Percentiles rank a stretch among this genome's conserved stretches.
phyloP scores from a whole-genome alignment of 2,888 invertebrate species.

The Morpho deidamia region DNA sequence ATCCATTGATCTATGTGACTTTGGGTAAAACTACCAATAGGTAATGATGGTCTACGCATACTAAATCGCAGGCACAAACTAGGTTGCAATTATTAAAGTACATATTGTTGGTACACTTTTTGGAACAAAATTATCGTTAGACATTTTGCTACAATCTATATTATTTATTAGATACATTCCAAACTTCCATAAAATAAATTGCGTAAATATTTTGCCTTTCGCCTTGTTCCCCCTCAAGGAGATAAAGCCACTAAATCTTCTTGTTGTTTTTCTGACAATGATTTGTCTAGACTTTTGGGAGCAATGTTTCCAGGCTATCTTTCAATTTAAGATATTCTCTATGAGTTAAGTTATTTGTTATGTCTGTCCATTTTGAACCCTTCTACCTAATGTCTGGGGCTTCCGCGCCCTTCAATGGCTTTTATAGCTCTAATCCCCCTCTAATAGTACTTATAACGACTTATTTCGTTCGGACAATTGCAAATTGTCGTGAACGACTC shows the following conservation, averaged over 20 bases:
- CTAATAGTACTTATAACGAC: constrained; percentile 25
- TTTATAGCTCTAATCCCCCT: constrained; percentile 22
- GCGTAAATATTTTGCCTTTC: constrained; percentile 10
- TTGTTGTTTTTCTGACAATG: constrained; percentile 17
- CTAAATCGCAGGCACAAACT: too few relatives aligned
- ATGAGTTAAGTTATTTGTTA: constrained; percentile 9
- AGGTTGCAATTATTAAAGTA: too few relatives aligned
- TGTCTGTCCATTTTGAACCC: constrained; percentile 19
- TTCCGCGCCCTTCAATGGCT: constrained; percentile 11
- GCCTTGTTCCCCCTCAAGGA: constrained; percentile 18
- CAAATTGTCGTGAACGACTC: constrained; percentile 18
- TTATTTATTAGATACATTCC: neutral
- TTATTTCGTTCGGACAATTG: constrained; percentile 22
- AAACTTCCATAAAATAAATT: neutral
- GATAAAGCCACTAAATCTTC: constrained; percentile 20
- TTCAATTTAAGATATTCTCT: constrained; percentile 8
- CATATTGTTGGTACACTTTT: too few relatives aligned
- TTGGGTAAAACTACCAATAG: too few relatives aligned
- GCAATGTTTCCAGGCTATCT: constrained; percentile 12
- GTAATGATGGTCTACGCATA: too few relatives aligned
- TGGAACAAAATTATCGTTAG: too few relatives aligned
- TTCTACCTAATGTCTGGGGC: constrained; percentile 14
- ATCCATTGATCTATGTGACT: too few relatives aligned
- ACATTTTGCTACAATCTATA: neutral
- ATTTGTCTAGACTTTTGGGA: constrained; percentile 24